Conservation (phyloP, 2,888 invertebrate species). For the Philopedon plagiatum region DNA sequence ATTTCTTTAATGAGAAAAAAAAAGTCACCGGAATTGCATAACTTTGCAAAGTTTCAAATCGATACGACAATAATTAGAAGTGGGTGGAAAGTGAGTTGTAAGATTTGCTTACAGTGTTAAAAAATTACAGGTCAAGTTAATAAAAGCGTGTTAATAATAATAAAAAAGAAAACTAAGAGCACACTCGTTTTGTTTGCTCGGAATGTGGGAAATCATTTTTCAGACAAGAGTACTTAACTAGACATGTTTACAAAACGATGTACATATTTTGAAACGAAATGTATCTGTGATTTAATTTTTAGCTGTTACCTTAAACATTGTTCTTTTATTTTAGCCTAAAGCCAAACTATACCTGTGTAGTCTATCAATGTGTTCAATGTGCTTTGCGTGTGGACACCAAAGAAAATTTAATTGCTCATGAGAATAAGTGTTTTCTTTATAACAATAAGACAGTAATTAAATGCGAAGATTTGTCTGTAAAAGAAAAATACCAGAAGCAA, state of each 20-base stretch:
- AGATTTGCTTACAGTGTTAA: no score
- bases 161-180: not conserved
- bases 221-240: not conserved
- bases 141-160: no score
- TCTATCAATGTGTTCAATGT: not conserved
- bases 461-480: not conserved
- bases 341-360: not conserved
- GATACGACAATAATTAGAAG: no score
- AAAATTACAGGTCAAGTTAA: no score
- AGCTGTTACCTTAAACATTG: no score
- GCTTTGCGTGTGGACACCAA: not conserved
- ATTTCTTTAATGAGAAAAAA: no score
- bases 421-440: not conserved
- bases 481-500: not conserved
- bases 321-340: not conserved
- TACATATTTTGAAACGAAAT: no score
- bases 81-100: constrained; percentile 48
- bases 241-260: not conserved
- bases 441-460: not conserved
- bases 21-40: no score
- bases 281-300: no score
- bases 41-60: no score
- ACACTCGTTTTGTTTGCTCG: not conserved
- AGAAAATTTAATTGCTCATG: not conserved
- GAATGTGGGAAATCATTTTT: constrained; percentile 2